Conservation (phyloP, 2,797 vertebrate genomes). For the Myotis pilosus region DNA sequence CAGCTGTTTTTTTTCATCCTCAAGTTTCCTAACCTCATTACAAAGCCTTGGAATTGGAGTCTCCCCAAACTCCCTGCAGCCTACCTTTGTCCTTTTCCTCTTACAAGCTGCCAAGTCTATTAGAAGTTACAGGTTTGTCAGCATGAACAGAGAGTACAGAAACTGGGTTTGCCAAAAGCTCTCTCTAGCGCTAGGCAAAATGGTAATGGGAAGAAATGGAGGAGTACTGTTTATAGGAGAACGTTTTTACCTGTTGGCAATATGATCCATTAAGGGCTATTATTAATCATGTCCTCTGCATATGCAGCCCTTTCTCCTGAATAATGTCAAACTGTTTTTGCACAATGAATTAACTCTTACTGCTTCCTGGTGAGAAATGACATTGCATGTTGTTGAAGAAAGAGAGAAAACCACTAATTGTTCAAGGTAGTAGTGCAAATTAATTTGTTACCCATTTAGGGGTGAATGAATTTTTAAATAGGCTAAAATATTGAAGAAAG, state of each 20-base stretch:
- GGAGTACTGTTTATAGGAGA: background rate
- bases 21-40: constrained; percentile 11
- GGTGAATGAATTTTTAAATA: background rate
- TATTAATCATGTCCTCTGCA: background rate
- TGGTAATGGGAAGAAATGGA: background rate
- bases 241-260: rapidly evolving
- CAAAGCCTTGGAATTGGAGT: background rate
- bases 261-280: background rate
- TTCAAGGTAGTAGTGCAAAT: background rate
- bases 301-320: background rate
- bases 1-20: constrained; percentile 26
- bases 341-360: background rate
- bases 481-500: background rate
- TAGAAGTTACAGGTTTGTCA: background rate
- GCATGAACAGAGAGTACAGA: background rate
- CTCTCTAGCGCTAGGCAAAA: background rate
- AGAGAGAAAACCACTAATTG: background rate
- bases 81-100: background rate
- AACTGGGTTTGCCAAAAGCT: background rate
- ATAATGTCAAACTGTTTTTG: constrained; percentile 44
- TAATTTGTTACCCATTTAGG: background rate
- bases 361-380: background rate
- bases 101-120: constrained; percentile 10
- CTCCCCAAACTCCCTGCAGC: background rate
- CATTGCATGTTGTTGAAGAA: background rate